These are phyloP conservation scores for Lathamus discolor DNA, from an alignment of 2,113 vertebrate species.

Conservation along the genomic window DNA sequence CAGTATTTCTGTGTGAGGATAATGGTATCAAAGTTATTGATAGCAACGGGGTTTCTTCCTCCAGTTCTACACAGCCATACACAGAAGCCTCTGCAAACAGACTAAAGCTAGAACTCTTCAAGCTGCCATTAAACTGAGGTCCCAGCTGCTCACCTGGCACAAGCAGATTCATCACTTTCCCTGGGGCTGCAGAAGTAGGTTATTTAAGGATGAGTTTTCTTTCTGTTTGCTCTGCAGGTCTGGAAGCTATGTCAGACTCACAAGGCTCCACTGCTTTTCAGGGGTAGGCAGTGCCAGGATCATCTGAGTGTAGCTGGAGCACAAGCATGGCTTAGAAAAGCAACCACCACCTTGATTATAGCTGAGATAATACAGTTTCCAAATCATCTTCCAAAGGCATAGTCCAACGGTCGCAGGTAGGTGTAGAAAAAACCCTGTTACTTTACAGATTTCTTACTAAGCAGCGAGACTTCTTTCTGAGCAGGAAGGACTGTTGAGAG, in stretches of 20 bases:
- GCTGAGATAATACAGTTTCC: neutral
- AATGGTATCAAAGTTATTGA: neutral
- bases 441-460: neutral
- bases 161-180: neutral
- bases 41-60: neutral
- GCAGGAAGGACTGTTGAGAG: neutral
- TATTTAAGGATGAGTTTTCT: neutral
- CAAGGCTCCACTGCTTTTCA: neutral
- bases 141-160: neutral
- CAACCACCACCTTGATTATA: neutral
- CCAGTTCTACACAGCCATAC: neutral
- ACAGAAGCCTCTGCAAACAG: neutral
- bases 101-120: neutral
- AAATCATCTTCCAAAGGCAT: neutral
- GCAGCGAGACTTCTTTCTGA: neutral
- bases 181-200: neutral
- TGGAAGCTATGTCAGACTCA: neutral
- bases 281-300: neutral
- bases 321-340: neutral
- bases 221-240: neutral
- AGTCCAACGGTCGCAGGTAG: fast-evolving
- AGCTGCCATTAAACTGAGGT: neutral
- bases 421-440: neutral
- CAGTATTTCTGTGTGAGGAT: neutral
- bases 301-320: neutral